These are phyloP conservation scores for Bubalus kerabau DNA, from an alignment of 2,113 vertebrate genomes.

Conservation along the genomic window DNA sequence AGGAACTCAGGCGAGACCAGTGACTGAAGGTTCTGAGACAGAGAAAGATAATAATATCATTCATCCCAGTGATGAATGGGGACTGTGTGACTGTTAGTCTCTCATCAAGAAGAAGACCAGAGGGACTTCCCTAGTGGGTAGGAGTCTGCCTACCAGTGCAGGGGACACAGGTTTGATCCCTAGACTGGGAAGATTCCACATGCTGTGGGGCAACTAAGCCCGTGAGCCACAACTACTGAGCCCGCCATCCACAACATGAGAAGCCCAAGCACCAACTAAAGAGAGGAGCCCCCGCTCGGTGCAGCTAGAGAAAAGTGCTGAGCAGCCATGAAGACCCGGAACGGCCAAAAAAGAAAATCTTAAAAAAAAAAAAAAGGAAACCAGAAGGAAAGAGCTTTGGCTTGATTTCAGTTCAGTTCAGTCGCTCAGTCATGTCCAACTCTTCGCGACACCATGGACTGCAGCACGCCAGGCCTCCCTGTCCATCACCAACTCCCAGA, in stretches of 20 bases:
- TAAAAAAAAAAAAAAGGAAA: background rate
- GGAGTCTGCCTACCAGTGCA: background rate
- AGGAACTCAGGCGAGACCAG: background rate
- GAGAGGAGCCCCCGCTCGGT: background rate
- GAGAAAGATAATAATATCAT: background rate
- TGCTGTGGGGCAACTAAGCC: background rate
- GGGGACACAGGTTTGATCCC: background rate
- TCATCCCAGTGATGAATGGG: background rate
- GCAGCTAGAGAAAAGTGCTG: background rate
- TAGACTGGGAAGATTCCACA: background rate
- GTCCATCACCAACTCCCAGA: background rate
- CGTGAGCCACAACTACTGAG: background rate
- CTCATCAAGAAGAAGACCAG: background rate
- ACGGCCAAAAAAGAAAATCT: background rate
- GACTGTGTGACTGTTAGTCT: background rate
- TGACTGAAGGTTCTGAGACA: background rate
- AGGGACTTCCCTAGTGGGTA: background rate
- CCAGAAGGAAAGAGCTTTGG: background rate
- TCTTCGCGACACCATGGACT: background rate
- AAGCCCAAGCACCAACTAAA: background rate
- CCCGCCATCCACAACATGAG: background rate
- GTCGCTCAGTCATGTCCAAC: background rate
- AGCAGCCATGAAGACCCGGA: background rate
- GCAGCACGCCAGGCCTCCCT: background rate
- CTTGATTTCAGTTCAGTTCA: background rate